Base-by-base conservation (phyloP, 2,888 invertebrate genomes). In the Pteria penguin region DNA sequence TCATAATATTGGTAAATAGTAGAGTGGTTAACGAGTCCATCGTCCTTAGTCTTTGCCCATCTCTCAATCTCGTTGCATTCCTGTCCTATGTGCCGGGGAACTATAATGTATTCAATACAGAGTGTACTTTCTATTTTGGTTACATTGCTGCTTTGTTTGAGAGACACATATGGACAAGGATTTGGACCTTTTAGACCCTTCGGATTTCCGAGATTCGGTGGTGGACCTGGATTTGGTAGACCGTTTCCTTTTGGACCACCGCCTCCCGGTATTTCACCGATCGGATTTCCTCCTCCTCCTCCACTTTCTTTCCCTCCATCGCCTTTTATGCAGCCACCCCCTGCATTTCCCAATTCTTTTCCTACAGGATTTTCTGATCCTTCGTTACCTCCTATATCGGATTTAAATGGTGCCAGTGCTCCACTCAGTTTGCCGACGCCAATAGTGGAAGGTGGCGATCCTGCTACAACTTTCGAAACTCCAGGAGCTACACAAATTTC, bases 191-290 rank as follows among this genome's bases (percentile, higher is more conserved):
- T 68, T 55, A 54, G 52, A 31, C 32, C 55, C 5, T 57, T 68
- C n/a, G 57, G 57, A 57, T 33, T 68, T 31, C 68, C 29, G n/a
- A 57, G 68, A 24, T 68, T 68, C 32, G 68, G 45, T 36, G 8
- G 57, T 4, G 32, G 32, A 4, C 55, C n/a, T n/a, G n/a, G n/a
- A n/a, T n/a, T n/a, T n/a, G n/a, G n/a, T n/a, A n/a, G n/a, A n/a
- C n/a, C 55, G 8, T 27, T 52, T 24, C 32, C 57, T 32, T 68
- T 68, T 14, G 45, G 45, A 5, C 45, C 45, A 36, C 45, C 45
- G 14, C 45, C 45, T 68, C 68, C 31, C 14, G 32, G 68, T 24
- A 33, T 68, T 24, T n/a, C n/a, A n/a, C n/a, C n/a, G n/a, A n/a
- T n/a, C n/a, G n/a, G n/a, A n/a, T n/a, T n/a, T n/a, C 57, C 57